Base-by-base conservation (phyloP, 2,797 vertebrate species). In the Eidolon dupreanum region DNA sequence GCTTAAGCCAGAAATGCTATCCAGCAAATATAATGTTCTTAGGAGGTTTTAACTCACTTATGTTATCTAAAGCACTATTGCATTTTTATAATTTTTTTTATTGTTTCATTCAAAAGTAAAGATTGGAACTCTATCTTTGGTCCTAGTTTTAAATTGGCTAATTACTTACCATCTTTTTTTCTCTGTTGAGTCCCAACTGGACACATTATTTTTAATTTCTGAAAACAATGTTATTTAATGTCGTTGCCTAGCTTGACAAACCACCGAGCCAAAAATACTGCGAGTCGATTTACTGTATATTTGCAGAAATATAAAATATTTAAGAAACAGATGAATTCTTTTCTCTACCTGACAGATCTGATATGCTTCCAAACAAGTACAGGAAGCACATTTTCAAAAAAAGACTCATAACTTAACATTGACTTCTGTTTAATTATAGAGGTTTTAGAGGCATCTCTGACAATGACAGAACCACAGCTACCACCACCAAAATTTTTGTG, bases 191-290 rank as follows among this genome's bases (percentile, higher is more conserved):
- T 94, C 95, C 88, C 83, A 96, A 93, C 19, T 74, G 3, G 49
- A 85, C 87, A 92, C 17, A 87, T 94, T 96, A 93, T 88, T 98
- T 95, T 97, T 93, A 95, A 96, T 95, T 97, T 97, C 90, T 95
- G 94, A 73, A 97, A 97, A n/a, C 77, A 83, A 87, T 91, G 70
- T 78, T 90, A 82, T 77, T n/a, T 88, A 88, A 93, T 77, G 68
- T 71, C 70, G 63, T 49, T 88, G 51, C 26, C 51, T 93, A 90
- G 38, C 75, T 88, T 59, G 31, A 81, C 38, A 63, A 71, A 86
- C 24, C 57, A 82, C 57, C 15, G 19, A 73, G 28, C 73, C 90
- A 61, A 90, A 97, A 92, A 84, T 87, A 66, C 26, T 65, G 13
- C 22, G 73, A 95, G 41, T 73, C 77, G 41, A 90, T 88, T 95